Percentiles rank a stretch among this genome's conserved stretches.
Evolutionary conservation across 53 echinoderm and acorn worm genomes (phyloP).

Genomic region (Patiria pectinifera): DNA sequence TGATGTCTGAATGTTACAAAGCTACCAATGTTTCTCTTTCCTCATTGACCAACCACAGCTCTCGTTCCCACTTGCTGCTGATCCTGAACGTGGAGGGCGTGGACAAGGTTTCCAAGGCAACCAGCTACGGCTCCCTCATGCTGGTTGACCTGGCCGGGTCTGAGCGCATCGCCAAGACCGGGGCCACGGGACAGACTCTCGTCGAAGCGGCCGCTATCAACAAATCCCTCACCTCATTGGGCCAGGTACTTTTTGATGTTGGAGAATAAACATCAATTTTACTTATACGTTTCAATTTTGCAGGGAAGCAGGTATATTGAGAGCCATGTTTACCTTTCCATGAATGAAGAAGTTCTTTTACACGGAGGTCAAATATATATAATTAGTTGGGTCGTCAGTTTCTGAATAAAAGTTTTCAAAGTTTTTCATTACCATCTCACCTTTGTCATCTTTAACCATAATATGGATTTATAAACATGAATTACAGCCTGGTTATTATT

Average conservation of each 20-base stretch:
- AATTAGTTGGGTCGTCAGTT: too few species aligned
- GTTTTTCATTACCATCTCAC: too few species aligned
- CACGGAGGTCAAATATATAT: too few species aligned
- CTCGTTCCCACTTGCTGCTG: constrained; percentile 94
- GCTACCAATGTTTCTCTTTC: neutral
- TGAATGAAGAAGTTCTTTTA: too few species aligned
- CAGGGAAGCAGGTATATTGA: neutral
- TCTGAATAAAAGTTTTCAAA: too few species aligned
- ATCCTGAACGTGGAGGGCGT: constrained; percentile 94
- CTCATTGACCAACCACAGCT: constrained; percentile 62
- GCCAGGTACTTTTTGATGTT: constrained; percentile 68
- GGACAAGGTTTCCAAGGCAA: constrained; percentile 94
- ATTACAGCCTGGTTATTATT: too few species aligned
- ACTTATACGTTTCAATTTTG: too few species aligned
- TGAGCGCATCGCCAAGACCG: constrained; percentile 94
- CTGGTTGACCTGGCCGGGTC: constrained; percentile 97
- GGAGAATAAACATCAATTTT: neutral
- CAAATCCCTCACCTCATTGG: constrained; percentile 93
- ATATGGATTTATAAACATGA: too few species aligned
- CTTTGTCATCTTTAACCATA: too few species aligned
- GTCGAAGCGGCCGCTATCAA: constrained; percentile 95
- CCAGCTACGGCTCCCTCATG: constrained; percentile 89
- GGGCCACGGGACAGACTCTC: constrained; percentile 93
- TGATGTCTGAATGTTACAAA: neutral
- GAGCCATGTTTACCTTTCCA: too few species aligned